Conservation (phyloP, 2,797 vertebrate species). For the Urophycis tenuis region DNA sequence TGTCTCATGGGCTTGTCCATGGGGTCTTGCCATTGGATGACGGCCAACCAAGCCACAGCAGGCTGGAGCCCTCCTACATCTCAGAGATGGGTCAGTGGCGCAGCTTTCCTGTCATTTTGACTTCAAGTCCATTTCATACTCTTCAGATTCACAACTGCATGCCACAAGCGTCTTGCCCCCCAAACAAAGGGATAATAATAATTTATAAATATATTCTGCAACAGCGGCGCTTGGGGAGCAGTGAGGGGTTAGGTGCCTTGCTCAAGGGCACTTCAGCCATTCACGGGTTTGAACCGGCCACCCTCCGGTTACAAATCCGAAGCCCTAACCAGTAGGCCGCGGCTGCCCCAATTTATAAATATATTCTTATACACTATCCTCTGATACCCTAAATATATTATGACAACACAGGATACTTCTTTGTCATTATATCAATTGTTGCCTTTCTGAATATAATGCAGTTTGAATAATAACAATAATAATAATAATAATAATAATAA, state of each 20-base stretch:
- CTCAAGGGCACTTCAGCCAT: too few species aligned
- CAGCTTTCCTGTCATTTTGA: not conserved
- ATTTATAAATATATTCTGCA: not conserved
- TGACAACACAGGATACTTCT: not conserved
- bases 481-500: not conserved
- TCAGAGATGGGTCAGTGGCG: slow-evolving; percentile 53
- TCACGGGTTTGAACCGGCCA: too few species aligned
- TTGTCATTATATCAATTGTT: not conserved
- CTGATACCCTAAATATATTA: not conserved
- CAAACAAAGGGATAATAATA: not conserved
- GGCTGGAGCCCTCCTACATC: slow-evolving; percentile 47
- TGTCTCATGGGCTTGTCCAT: slow-evolving; percentile 52
- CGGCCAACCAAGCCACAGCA: slow-evolving; percentile 27
- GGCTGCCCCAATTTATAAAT: too few species aligned
- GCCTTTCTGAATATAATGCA: too few species aligned
- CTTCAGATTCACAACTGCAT: not conserved
- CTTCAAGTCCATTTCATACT: not conserved
- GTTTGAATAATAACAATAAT: not conserved
- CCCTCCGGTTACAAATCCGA: too few species aligned
- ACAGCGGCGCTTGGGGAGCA: too few species aligned
- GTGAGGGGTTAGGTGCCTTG: too few species aligned
- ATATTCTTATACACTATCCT: not conserved
- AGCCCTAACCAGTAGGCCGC: too few species aligned
- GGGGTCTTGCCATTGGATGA: slow-evolving; percentile 49
- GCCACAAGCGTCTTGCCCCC: not conserved